These are phyloP conservation scores for Acanthaster planci DNA, from an alignment of 35 echinoderm and acorn worm species.

Conservation along the genomic window DNA sequence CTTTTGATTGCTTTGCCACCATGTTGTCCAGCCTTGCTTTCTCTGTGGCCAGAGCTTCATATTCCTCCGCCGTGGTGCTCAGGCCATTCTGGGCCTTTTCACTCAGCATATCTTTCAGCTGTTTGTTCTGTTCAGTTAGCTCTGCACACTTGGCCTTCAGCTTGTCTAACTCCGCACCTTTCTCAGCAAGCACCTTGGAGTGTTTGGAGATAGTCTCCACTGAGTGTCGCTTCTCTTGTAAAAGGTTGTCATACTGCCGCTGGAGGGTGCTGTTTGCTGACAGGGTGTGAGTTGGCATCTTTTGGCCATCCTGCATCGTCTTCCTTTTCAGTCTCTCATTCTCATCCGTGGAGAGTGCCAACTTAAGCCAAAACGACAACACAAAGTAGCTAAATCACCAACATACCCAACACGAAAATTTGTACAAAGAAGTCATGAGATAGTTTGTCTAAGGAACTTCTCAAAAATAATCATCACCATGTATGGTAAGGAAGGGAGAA, in stretches of 20 bases:
- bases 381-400: no score
- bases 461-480: no score
- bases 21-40: constrained; percentile 50
- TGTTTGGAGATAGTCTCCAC: constrained; percentile 61
- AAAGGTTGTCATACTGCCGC: constrained; percentile 44
- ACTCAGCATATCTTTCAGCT: constrained; percentile 34
- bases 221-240: constrained; percentile 59
- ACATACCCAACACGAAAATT: no score
- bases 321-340: constrained; percentile 66
- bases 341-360: constrained; percentile 62
- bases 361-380: constrained; percentile 38
- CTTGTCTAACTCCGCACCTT: constrained; percentile 32
- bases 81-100: constrained; percentile 13
- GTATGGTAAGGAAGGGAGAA: no score
- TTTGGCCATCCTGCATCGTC: constrained; percentile 30
- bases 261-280: constrained; percentile 36
- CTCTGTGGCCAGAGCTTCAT: constrained; percentile 42
- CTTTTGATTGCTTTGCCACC: constrained; percentile 78
- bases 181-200: constrained; percentile 31
- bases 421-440: no score
- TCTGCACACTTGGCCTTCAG: constrained; percentile 13
- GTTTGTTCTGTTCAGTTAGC: constrained; percentile 9
- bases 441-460: no score
- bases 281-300: neutral
- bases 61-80: constrained; percentile 28